phyloP scores from a whole-genome alignment of 2,888 invertebrate species.

The Ernsta delagoae region DNA sequence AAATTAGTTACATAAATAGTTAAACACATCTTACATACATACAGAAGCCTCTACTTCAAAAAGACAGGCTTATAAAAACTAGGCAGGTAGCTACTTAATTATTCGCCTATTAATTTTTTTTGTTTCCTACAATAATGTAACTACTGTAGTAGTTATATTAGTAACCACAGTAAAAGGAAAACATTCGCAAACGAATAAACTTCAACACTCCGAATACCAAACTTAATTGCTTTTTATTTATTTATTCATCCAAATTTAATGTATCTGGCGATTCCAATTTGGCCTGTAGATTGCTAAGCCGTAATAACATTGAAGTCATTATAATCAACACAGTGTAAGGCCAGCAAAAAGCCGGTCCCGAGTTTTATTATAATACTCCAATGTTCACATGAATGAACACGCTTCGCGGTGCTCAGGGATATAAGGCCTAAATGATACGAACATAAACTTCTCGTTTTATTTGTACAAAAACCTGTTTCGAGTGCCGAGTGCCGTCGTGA shows the following conservation, averaged over 20 bases:
- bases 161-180: too few relatives aligned
- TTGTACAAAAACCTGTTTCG: constrained; percentile 54
- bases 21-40: too few relatives aligned
- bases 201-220: not conserved
- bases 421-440: constrained; percentile 54
- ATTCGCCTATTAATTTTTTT: too few relatives aligned
- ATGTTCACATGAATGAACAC: constrained; percentile 61
- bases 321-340: constrained; percentile 37
- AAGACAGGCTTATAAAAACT: too few relatives aligned
- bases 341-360: constrained; percentile 44
- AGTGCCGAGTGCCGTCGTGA: constrained; percentile 10
- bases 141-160: not conserved
- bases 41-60: too few relatives aligned
- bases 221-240: constrained; percentile 17
- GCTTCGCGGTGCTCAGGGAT: constrained; percentile 47
- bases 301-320: constrained; percentile 39
- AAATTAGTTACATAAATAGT: too few relatives aligned
- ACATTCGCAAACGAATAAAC: too few relatives aligned
- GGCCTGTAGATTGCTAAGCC: constrained; percentile 35
- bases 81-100: too few relatives aligned
- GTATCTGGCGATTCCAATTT: constrained; percentile 24
- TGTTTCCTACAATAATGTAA: not conserved
- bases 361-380: constrained; percentile 44
- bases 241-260: constrained; percentile 14
- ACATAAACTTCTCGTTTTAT: constrained; percentile 59